A percentile compares a stretch with the other conserved stretches of the same genome.
phyloP scores from a whole-genome alignment of 2,888 invertebrate genomes.

The Synergus laeviventris region DNA sequence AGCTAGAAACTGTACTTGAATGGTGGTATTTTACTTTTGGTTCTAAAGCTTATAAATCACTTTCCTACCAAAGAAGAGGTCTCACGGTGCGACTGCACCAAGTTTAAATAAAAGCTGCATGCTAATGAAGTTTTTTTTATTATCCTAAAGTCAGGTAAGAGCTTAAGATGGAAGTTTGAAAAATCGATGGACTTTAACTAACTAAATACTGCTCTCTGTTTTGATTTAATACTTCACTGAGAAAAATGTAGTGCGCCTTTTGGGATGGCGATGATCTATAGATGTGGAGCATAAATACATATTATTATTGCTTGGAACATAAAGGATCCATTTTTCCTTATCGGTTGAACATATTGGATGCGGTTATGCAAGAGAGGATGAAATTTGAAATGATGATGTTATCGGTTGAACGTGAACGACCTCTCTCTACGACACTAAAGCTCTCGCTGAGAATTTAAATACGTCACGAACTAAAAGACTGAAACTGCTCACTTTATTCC shows the following conservation, averaged over 20 bases:
- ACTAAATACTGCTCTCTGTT: too few species aligned
- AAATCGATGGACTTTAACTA: neutral
- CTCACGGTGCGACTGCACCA: neutral
- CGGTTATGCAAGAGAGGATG: neutral
- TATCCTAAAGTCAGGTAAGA: neutral
- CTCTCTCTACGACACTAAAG: slow-evolving; percentile 19
- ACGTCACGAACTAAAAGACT: slow-evolving; percentile 31
- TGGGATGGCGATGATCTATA: neutral
- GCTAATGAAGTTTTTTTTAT: neutral
- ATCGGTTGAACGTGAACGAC: slow-evolving; percentile 33
- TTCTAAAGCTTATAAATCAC: neutral
- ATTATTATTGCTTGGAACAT: neutral
- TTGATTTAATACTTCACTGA: too few species aligned
- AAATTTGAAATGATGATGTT: slow-evolving; percentile 15
- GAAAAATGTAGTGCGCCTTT: too few species aligned
- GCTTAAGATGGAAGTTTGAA: too few species aligned
- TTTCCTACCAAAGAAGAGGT: neutral
- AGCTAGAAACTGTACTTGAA: neutral
- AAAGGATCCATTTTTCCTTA: neutral
- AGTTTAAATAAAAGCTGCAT: neutral
- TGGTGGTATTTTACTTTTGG: neutral
- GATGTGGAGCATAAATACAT: slow-evolving; percentile 1
- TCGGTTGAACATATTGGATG: neutral
- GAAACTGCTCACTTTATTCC: slow-evolving; percentile 32
- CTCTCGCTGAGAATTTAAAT: slow-evolving; percentile 36